These are phyloP conservation scores for Platanista minor DNA, from an alignment of 2,113 vertebrate genomes.

Conservation along the genomic window DNA sequence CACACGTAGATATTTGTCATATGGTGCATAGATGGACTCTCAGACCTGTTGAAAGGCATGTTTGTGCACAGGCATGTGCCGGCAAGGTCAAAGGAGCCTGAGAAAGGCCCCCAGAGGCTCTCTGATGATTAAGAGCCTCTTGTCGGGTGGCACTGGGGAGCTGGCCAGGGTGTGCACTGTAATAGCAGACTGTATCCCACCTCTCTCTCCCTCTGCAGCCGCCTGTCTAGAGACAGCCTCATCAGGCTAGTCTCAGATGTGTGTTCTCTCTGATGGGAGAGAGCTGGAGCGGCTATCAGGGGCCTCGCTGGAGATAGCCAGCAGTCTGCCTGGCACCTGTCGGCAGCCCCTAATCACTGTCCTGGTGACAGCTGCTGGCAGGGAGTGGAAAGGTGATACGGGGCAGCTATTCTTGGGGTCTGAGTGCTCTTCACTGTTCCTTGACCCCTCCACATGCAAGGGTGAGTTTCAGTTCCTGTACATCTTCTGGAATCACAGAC, in stretches of 20 bases:
- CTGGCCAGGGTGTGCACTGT: neutral
- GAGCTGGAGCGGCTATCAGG: constrained; percentile 45
- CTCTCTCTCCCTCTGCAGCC: neutral
- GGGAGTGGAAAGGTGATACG: neutral
- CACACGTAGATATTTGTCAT: neutral
- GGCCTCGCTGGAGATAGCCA: neutral
- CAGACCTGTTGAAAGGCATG: neutral
- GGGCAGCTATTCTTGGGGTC: neutral
- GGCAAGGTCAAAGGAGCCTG: neutral
- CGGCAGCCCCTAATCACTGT: neutral
- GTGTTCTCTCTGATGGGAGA: constrained; percentile 27
- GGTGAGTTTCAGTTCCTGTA: neutral
- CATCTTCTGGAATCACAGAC: neutral
- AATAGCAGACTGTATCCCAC: neutral
- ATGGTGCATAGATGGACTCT: neutral
- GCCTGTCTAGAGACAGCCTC: constrained; percentile 46
- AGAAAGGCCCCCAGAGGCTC: neutral
- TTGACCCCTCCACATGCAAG: neutral
- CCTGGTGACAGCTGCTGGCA: constrained; percentile 10
- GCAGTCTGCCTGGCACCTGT: constrained; percentile 2
- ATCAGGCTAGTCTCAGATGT: constrained; percentile 50
- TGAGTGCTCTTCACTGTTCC: neutral
- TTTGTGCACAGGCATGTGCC: neutral
- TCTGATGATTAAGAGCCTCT: constrained; percentile 1
- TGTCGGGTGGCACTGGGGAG: neutral